Base-by-base conservation (phyloP, 2,888 invertebrate genomes). In the Tricholauxania praeusta region DNA sequence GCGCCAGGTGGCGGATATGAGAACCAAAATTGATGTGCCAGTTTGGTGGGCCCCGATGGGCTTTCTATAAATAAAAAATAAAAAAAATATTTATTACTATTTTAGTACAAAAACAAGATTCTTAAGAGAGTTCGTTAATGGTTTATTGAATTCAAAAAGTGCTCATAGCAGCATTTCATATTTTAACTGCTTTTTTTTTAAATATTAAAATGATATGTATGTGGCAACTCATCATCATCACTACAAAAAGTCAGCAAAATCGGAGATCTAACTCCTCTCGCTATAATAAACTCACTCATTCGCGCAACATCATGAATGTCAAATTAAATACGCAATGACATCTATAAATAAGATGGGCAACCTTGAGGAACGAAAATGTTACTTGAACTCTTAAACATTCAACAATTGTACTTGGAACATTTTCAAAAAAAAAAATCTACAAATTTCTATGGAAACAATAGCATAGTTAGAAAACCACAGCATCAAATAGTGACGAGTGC, bases 21-120 rank as follows among this genome's bases (percentile, higher is more conserved):
- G 86, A 94, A 93, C 94, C 94, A 94, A 89, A 94, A 94, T 90
- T 94, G 93, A 88, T 93, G 93, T 90, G 94, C 94, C 94, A 94
- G 93, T 89, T 92, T 93, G 90, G 87, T 83, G 76, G 84, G 85
- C 86, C 86, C 86, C 83, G 79, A 77, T 78, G 86, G 86, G 86
- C 84, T 87, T 80, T 81, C 87, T 87, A 82, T 67, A 81, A 80
- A 72, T 15, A 70, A 71, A 22, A 55, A 69, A 72, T 51, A 39
- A 67, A 60, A 39, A 12, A 71, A 57, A 57, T 53, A 0, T 53
- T 71, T 4, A 19, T 63, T 63, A 12, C 7, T 63, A 48, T 63
- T 2, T 12, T 47, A 6, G 14, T 6, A 7, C n/a, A 19, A 47
- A 32, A 14, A n/a, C n/a, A n/a, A n/a, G n/a, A n/a, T n/a, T n/a